Percentiles rank a stretch among this genome's conserved stretches.
These are phyloP conservation scores for Drosophila cyrtoloma DNA, from an alignment of 2,888 invertebrate genomes.

Conservation along the genomic window DNA sequence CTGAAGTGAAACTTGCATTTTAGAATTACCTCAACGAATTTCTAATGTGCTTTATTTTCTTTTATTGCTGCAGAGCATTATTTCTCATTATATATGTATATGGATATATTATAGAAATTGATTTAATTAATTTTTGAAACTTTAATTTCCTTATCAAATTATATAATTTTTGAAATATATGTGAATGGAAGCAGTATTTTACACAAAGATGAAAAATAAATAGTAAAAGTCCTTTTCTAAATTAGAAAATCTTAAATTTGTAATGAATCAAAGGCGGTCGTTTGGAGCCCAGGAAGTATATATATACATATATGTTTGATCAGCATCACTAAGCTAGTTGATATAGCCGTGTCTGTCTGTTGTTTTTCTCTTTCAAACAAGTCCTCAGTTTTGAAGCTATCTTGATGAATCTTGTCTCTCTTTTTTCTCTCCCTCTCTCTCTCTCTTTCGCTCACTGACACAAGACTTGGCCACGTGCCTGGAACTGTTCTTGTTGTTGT, in stretches of 20 bases:
- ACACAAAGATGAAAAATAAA: not conserved
- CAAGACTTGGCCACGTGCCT: slow-evolving; percentile 9
- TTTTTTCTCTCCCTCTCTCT: not conserved
- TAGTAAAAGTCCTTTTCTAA: not conserved
- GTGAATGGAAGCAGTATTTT: no score
- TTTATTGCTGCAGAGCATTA: not conserved
- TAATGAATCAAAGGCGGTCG: not conserved
- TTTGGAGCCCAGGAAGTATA: not conserved
- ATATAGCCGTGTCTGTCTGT: not conserved
- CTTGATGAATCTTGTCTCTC: not conserved
- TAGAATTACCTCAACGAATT: not conserved
- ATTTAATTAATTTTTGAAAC: not conserved
- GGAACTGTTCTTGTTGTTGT: not conserved
- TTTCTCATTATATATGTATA: no score
- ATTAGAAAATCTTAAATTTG: not conserved
- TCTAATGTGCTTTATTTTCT: not conserved
- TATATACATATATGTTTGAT: not conserved
- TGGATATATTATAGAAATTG: not conserved
- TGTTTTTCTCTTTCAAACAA: no score
- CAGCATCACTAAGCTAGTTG: not conserved
- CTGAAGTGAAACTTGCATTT: not conserved
- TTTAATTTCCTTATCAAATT: not conserved
- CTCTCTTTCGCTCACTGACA: not conserved
- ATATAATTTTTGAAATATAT: not conserved
- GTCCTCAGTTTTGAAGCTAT: not conserved